Evolutionary conservation across 2,888 invertebrate species (phyloP), one percentile per base, ranked within the genome.

Genomic region (Synergus japonicus): DNA sequence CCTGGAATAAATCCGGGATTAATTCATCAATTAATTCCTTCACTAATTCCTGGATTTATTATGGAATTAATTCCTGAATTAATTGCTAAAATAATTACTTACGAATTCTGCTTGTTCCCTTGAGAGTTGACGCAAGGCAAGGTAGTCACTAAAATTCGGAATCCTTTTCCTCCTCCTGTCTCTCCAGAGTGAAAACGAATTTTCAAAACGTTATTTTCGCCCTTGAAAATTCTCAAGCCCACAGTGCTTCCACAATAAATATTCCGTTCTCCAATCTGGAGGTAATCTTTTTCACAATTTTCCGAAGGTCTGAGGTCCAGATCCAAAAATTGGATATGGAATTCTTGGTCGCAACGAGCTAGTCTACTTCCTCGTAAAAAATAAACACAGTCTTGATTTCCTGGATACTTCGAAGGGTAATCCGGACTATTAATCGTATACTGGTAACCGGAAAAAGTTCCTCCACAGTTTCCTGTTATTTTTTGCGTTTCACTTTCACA

Each of bases 271-370:
- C 93, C 93, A 66, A 95, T 91, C 83, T 93, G 93, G 67, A 95
- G 86, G 79, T 93, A 93, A 88, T 94, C 94, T 63, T 92, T 92
- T 7, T 86, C 87, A 88, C 95, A 95, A 80, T 93, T 93, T 8
- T 88, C 84, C 5, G 94, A 93, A 0, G 92, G 81, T 84, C 93
- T 92, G 63, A 95, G 82, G 79, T 92, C 88, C 84, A 95, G 95
- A 86, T 94, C 93, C 64, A 94, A 87, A 86, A 95, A 94, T 85
- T 94, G 93, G 46, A 95, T 90, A 81, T 93, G 93, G 85, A 93
- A 94, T 69, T 92, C 91, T 73, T 93, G 93, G 15, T 93, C 92
- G 83, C 94, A 94, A 8, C 90, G 84, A 0, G 90, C 92, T 0
- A 78, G 54, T 76, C 89, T 90, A 4, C 92, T 92, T 1, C 94